Percentiles rank a stretch among this genome's conserved stretches.
These are phyloP conservation scores for Drosophila nigricruria DNA, from an alignment of 2,888 invertebrate genomes.

Conservation along the genomic window DNA sequence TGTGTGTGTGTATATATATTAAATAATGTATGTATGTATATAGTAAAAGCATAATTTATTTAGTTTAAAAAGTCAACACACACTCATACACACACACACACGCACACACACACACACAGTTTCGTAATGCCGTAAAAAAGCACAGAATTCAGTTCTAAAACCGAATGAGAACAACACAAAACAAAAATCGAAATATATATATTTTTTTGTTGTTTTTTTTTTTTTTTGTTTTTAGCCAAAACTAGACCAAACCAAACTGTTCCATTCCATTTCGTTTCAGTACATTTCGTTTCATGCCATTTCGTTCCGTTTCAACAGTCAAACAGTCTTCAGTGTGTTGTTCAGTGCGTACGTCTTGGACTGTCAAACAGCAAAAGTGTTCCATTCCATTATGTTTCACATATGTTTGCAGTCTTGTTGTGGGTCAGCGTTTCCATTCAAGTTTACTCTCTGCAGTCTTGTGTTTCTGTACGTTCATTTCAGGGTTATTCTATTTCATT, in stretches of 20 bases:
- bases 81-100: conserved; percentile 33
- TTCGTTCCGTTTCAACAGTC: conserved; percentile 19
- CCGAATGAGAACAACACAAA: conserved; percentile 28
- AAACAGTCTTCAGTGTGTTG: conserved; percentile 32
- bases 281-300: conserved; percentile 6
- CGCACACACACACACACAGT: conserved; percentile 17
- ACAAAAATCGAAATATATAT: background rate
- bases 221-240: conserved; percentile 30
- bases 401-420: conserved; percentile 12
- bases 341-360: conserved; percentile 11
- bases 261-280: conserved; percentile 23
- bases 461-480: conserved; percentile 27
- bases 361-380: background rate
- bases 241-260: conserved; percentile 40
- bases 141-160: conserved; percentile 50
- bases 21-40: conserved; percentile 38
- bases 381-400: conserved; percentile 12
- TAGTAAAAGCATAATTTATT: conserved; percentile 65
- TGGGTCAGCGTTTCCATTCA: conserved; percentile 8
- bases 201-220: background rate
- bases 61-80: conserved; percentile 45
- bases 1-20: conserved; percentile 12
- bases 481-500: background rate
- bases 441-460: conserved; percentile 46
- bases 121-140: conserved; percentile 42